phyloP scores from a whole-genome alignment of 1,140 invertebrate species.

The Plutomurus gul region DNA sequence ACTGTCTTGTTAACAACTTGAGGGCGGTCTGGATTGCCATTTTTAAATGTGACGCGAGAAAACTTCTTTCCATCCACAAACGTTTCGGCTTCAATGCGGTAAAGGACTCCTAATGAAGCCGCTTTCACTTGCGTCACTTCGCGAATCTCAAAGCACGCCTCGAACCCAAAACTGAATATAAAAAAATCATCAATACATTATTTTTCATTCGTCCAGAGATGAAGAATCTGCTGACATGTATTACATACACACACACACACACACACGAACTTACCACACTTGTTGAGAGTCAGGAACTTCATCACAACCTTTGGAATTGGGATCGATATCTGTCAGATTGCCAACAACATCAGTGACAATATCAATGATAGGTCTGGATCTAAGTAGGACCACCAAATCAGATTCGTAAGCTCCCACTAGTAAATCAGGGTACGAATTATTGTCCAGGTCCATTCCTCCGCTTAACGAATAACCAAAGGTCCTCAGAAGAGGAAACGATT shows the following conservation, averaged over 20 bases:
- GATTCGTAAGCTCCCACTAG: constrained; percentile 85
- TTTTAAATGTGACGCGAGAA: constrained; percentile 77
- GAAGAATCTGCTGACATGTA: too few relatives aligned
- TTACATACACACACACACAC: too few relatives aligned
- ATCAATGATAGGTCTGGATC: constrained; percentile 83
- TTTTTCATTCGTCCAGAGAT: too few relatives aligned
- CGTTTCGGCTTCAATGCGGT: constrained; percentile 82
- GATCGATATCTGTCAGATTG: constrained; percentile 77
- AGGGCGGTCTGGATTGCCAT: constrained; percentile 58
- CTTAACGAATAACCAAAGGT: constrained; percentile 89
- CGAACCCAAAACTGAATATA: constrained; percentile 74
- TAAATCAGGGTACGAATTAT: constrained; percentile 89
- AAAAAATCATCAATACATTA: too few relatives aligned
- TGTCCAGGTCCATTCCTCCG: constrained; percentile 86
- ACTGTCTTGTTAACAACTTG: constrained; percentile 58
- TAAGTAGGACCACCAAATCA: constrained; percentile 72
- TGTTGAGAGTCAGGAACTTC: constrained; percentile 68
- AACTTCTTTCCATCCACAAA: constrained; percentile 76
- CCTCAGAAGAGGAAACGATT: constrained; percentile 62
- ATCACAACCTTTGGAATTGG: constrained; percentile 71
- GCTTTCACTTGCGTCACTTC: constrained; percentile 63
- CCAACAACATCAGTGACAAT: constrained; percentile 68
- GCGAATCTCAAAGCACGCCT: constrained; percentile 81
- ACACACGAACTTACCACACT: constrained; percentile 77
- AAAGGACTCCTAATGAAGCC: constrained; percentile 64